phyloP scores from a whole-genome alignment of 1,140 invertebrate species.

The Drosophila parabipectinata region DNA sequence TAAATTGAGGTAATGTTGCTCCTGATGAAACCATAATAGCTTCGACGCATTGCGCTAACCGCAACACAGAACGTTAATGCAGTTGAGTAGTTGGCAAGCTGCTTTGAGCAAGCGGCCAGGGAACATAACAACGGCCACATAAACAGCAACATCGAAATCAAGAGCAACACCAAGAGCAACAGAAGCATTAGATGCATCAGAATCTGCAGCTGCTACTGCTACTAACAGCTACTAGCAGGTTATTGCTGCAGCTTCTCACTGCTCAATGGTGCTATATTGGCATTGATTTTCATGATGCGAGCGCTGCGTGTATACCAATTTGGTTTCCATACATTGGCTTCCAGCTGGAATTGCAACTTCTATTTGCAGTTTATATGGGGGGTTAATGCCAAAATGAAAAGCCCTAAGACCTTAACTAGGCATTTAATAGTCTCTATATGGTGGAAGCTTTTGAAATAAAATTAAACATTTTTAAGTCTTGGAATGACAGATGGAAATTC shows the following conservation, averaged over 20 bases:
- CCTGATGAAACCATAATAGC: constrained; percentile 30
- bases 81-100: constrained; percentile 39
- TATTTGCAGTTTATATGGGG: background rate
- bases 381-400: background rate
- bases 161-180: constrained; percentile 4
- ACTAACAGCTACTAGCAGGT: background rate
- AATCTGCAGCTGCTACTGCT: constrained; percentile 1
- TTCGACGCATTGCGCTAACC: constrained; percentile 67
- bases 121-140: constrained; percentile 4
- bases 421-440: too few relatives aligned
- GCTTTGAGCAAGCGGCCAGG: constrained; percentile 31
- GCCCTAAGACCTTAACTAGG: too few relatives aligned
- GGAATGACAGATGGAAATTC: constrained; percentile 27
- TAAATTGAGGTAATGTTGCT: background rate
- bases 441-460: too few relatives aligned
- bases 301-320: constrained; percentile 12
- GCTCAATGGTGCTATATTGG: constrained; percentile 11
- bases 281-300: constrained; percentile 22
- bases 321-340: constrained; percentile 5
- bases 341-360: background rate
- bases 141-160: background rate
- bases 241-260: constrained; percentile 25
- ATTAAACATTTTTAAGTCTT: background rate
- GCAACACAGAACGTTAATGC: constrained; percentile 48
- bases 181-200: background rate